These are phyloP conservation scores for Pipistrellus pipistrellus DNA, from an alignment of 2,797 vertebrate genomes.

Conservation along the genomic window DNA sequence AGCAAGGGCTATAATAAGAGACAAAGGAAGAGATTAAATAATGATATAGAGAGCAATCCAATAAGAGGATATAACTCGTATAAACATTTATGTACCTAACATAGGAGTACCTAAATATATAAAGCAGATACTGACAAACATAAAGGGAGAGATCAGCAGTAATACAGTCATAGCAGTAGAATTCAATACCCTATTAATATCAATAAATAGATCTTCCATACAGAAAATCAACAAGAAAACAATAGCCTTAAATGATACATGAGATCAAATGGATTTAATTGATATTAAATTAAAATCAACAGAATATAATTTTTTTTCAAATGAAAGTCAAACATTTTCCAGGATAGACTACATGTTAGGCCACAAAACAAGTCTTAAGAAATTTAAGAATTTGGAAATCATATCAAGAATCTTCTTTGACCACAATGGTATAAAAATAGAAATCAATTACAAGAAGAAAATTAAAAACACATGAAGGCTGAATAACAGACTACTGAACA, in stretches of 20 bases:
- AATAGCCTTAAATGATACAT: not conserved
- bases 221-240: not conserved
- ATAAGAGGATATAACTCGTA: not conserved
- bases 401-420: not conserved
- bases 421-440: not conserved
- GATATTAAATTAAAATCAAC: not conserved
- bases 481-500: not conserved
- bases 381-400: not conserved
- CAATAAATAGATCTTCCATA: not conserved
- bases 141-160: not conserved
- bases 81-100: not conserved
- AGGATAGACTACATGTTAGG: not conserved
- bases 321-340: not conserved
- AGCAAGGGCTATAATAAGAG: not conserved
- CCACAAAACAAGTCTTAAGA: not conserved
- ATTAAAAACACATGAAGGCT: not conserved
- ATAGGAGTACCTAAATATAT: not conserved
- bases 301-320: not conserved
- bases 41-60: not conserved
- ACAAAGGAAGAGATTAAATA: not conserved
- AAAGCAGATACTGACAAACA: not conserved
- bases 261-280: not conserved
- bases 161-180: not conserved
- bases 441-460: not conserved
- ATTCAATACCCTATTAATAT: not conserved